Evolutionary conservation across 2,113 vertebrate species (phyloP).

Genomic region (Podarcis cretensis): DNA sequence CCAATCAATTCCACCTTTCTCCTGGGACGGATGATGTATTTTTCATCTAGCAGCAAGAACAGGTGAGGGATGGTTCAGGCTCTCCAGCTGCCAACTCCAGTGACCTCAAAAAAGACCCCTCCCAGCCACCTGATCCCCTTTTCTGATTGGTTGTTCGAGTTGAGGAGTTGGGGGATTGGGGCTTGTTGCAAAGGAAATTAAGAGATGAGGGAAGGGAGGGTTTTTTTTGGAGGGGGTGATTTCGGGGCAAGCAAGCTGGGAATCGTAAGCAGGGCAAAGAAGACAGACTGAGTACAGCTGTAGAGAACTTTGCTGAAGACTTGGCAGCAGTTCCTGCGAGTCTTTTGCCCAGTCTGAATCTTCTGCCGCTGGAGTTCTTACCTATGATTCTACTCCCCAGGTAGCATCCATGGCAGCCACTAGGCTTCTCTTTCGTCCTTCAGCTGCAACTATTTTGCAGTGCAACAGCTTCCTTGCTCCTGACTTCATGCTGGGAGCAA

Average conservation of each 20-base stretch:
- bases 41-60: slow-evolving; percentile 9
- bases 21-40: slow-evolving; percentile 31
- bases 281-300: not conserved
- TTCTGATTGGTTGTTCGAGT: slow-evolving; percentile 7
- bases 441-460: not conserved
- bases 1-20: slow-evolving; percentile 20
- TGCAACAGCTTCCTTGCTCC: not conserved
- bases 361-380: not conserved
- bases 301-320: not conserved
- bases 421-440: not conserved
- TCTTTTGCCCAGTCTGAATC: not conserved
- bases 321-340: not conserved
- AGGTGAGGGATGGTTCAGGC: not conserved
- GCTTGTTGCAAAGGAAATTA: slow-evolving; percentile 5
- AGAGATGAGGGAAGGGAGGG: not conserved
- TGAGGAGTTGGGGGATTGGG: not conserved
- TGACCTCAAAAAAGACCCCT: slow-evolving; percentile 10
- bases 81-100: slow-evolving; percentile 15
- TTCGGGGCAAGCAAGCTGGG: too few species aligned
- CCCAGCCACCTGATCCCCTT: not conserved
- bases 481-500: not conserved
- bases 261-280: not conserved
- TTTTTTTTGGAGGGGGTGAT: not conserved
- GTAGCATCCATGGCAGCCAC: not conserved
- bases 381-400: not conserved